phyloP scores from a whole-genome alignment of 2,888 invertebrate genomes.

The Stenichneumon culpator region DNA sequence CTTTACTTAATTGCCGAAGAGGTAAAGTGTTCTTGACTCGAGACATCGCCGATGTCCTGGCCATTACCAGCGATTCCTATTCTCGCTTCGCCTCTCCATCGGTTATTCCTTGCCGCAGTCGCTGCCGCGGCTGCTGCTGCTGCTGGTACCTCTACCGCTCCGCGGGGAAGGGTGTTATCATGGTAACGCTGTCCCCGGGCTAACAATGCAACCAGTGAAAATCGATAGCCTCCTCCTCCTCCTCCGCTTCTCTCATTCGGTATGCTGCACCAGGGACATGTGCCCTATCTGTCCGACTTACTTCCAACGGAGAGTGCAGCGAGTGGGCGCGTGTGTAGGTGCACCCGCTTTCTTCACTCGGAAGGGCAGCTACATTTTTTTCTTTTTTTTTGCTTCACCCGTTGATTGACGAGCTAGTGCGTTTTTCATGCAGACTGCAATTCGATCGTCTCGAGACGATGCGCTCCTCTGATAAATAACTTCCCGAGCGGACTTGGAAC shows the following conservation, averaged over 20 bases:
- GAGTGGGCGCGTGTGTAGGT: conserved; percentile 5
- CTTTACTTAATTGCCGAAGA: background rate
- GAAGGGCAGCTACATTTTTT: conserved; percentile 20
- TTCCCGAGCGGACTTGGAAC: background rate
- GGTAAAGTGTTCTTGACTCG: conserved; percentile 22
- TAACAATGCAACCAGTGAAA: conserved; percentile 80
- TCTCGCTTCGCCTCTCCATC: background rate
- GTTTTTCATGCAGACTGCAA: background rate
- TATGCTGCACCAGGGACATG: conserved; percentile 76
- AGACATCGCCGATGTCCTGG: conserved; percentile 34
- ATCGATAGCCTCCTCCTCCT: conserved; percentile 77
- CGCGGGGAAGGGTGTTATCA: conserved; percentile 81
- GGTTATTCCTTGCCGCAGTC: conserved; percentile 9
- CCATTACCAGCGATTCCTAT: conserved; percentile 30
- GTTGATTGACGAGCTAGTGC: background rate
- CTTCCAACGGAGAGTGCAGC: conserved; percentile 56
- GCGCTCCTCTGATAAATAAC: background rate
- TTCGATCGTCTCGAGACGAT: background rate
- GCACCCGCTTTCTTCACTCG: conserved; percentile 19
- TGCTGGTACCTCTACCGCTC: conserved; percentile 6
- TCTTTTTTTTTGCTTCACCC: background rate
- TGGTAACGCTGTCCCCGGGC: conserved; percentile 81
- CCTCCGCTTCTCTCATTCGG: conserved; percentile 74
- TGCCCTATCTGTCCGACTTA: conserved; percentile 73
- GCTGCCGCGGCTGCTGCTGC: conserved; percentile 34